phyloP scores from a whole-genome alignment of 2,113 vertebrate genomes.

The Bubalus kerabau region DNA sequence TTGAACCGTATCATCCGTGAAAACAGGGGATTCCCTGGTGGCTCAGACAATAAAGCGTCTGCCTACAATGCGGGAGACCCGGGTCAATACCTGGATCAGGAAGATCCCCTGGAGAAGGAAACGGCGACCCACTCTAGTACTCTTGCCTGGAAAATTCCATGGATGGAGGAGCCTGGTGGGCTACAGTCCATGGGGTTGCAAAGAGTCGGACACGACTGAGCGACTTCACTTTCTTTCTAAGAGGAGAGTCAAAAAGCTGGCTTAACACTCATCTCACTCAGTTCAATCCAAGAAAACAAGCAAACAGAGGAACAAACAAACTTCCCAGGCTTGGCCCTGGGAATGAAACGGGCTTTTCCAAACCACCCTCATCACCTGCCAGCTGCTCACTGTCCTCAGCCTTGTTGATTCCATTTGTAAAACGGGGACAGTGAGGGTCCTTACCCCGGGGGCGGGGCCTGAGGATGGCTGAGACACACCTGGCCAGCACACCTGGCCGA shows the following conservation, averaged over 20 bases:
- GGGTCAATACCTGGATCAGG: neutral
- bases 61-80: neutral
- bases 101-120: neutral
- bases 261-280: neutral
- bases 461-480: neutral
- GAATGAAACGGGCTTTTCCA: neutral
- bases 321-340: rapidly evolving
- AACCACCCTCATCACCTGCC: neutral
- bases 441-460: rapidly evolving
- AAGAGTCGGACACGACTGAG: neutral
- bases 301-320: neutral
- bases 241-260: neutral
- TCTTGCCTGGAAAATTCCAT: neutral
- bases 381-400: no score
- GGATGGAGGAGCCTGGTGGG: neutral
- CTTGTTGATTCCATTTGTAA: neutral
- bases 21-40: neutral
- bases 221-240: neutral
- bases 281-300: neutral
- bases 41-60: neutral
- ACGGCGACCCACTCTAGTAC: neutral
- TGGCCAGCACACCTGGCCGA: neutral
- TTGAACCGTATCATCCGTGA: neutral
- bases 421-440: neutral
- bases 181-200: neutral